Evolutionary conservation across 2,797 vertebrate species (phyloP).

Genomic region (Chaunax sp.): DNA sequence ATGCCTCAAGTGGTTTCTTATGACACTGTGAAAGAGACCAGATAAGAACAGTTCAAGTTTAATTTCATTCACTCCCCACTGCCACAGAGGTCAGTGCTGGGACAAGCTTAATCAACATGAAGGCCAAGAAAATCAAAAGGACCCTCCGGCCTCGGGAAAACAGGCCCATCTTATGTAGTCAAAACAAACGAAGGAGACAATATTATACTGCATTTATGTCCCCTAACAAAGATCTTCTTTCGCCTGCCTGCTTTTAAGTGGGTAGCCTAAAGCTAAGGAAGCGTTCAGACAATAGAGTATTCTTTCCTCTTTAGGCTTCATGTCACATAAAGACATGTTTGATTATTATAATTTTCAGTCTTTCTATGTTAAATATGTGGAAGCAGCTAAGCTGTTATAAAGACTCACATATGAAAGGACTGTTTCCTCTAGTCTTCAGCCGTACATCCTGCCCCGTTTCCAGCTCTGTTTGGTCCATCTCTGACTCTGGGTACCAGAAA

Average conservation of each 20-base stretch:
- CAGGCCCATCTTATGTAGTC: background rate
- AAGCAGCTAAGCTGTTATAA: background rate
- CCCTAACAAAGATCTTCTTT: too few species aligned
- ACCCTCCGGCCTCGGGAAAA: background rate
- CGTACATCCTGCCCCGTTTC: constrained; percentile 84
- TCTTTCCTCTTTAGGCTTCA: background rate
- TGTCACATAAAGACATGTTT: background rate
- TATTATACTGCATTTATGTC: too few species aligned
- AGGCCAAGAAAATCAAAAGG: constrained; percentile 7
- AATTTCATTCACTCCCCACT: background rate
- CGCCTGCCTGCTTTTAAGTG: too few species aligned
- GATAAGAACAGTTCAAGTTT: constrained; percentile 16
- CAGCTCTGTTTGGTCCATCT: constrained; percentile 86
- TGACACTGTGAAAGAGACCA: background rate
- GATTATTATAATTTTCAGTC: too few species aligned
- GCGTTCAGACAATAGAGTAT: background rate
- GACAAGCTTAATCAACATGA: background rate
- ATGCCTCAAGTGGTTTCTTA: background rate
- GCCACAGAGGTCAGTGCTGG: background rate
- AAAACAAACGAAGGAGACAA: background rate
- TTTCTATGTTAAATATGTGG: background rate
- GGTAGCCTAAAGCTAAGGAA: background rate
- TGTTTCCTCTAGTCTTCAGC: constrained; percentile 88
- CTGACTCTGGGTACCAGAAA: constrained; percentile 88
- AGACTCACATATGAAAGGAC: constrained; percentile 89